phyloP scores from a whole-genome alignment of 2,113 vertebrate genomes.

The Nothoprocta perdicaria region DNA sequence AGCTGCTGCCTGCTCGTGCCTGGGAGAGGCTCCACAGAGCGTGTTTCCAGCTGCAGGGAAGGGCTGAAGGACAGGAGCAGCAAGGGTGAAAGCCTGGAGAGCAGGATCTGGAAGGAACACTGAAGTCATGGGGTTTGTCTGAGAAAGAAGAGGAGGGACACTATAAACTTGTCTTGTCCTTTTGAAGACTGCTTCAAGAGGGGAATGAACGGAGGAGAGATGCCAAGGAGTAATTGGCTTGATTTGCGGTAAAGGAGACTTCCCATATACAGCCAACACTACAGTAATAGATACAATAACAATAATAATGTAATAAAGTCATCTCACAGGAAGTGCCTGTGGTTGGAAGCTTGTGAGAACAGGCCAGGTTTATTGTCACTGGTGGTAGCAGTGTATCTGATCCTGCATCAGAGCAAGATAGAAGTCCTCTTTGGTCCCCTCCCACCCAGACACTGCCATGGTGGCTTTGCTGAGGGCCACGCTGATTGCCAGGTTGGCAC shows the following conservation, averaged over 20 bases:
- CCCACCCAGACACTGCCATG: neutral
- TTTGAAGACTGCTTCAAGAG: neutral
- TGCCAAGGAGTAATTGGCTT: neutral
- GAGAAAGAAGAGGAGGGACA: neutral
- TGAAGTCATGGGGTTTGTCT: neutral
- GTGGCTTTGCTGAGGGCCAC: neutral
- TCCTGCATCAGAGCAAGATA: neutral
- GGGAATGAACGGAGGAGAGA: neutral
- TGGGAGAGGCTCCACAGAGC: neutral
- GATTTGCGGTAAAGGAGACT: neutral
- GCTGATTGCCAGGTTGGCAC: neutral
- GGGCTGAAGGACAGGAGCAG: neutral
- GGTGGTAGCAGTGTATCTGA: accelerated
- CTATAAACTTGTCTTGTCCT: neutral
- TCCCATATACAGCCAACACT: neutral
- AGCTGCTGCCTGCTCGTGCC: neutral
- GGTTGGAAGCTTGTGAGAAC: neutral
- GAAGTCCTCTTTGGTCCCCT: accelerated
- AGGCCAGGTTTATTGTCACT: neutral
- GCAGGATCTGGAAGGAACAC: neutral
- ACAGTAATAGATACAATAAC: neutral
- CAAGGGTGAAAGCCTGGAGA: neutral
- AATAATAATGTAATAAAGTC: neutral
- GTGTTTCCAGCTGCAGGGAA: neutral
- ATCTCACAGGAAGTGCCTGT: neutral